These are phyloP conservation scores for Anas bahamensis DNA, from an alignment of 2,797 vertebrate species.

Conservation along the genomic window DNA sequence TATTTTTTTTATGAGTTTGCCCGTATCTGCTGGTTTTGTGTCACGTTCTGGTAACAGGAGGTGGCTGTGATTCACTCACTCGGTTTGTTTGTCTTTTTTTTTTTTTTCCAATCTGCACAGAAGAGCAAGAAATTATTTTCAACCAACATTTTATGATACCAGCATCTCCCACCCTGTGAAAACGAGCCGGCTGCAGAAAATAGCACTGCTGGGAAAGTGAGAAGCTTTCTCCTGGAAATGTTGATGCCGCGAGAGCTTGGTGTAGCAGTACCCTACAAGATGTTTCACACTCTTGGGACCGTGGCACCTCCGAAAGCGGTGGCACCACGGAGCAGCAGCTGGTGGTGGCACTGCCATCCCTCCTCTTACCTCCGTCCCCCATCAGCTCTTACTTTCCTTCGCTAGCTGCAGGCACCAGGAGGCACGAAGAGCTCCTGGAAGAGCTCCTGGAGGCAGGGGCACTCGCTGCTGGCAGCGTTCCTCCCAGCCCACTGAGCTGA, in stretches of 20 bases:
- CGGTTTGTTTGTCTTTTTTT: slow-evolving; percentile 22
- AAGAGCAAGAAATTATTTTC: slow-evolving; percentile 16
- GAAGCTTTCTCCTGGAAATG: slow-evolving; percentile 23
- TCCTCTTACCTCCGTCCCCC: background rate
- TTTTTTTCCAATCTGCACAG: background rate
- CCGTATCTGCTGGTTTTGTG: slow-evolving; percentile 1
- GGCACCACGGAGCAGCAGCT: background rate
- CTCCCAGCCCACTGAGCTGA: background rate
- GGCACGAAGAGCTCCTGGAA: background rate
- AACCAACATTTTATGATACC: background rate
- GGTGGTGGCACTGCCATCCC: background rate
- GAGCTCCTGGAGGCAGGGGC: background rate
- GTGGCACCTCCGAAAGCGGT: background rate
- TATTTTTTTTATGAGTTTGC: accelerated
- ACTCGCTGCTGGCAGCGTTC: background rate
- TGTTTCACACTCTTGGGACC: background rate
- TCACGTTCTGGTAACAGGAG: slow-evolving; percentile 8
- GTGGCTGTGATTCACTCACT: slow-evolving; percentile 23
- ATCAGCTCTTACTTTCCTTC: background rate
- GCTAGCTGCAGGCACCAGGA: accelerated
- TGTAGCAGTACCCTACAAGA: background rate
- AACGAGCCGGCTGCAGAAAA: slow-evolving; percentile 8
- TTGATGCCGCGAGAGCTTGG: background rate
- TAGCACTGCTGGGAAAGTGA: slow-evolving; percentile 31
- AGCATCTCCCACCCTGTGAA: background rate